Percentiles rank a stretch among this genome's conserved stretches.
Evolutionary conservation across 2,113 vertebrate species (phyloP).

Genomic region (Gobiocypris rarus): DNA sequence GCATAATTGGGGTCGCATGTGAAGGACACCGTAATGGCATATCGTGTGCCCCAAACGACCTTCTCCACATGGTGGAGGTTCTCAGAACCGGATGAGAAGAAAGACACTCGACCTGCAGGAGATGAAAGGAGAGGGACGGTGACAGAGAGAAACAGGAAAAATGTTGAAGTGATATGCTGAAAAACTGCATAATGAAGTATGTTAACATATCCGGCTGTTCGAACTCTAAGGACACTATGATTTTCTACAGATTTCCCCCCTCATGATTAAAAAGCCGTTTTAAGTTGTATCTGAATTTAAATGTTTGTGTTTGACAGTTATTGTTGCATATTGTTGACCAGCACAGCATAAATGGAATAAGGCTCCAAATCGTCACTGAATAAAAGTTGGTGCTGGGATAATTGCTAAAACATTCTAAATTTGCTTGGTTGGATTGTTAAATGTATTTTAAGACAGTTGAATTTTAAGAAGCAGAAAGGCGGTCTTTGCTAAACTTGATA

Average conservation of each 20-base stretch:
- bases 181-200: slow-evolving; percentile 15
- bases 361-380: neutral
- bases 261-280: slow-evolving; percentile 24
- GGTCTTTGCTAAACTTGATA: slow-evolving; percentile 7
- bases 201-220: slow-evolving; percentile 12
- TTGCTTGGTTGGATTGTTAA: neutral
- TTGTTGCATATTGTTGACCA: neutral
- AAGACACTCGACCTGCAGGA: slow-evolving; percentile 87
- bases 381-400: neutral
- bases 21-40: slow-evolving; percentile 95
- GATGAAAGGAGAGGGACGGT: slow-evolving; percentile 17
- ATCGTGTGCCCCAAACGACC: slow-evolving; percentile 93
- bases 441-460: neutral
- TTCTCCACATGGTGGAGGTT: slow-evolving; percentile 95
- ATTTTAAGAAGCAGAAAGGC: neutral
- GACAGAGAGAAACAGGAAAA: neutral
- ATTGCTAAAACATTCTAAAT: neutral
- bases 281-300: neutral
- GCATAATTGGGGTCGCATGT: slow-evolving; percentile 86
- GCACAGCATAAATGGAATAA: neutral
- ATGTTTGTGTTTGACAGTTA: neutral
- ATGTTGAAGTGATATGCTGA: neutral
- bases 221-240: neutral
- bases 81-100: slow-evolving; percentile 97
- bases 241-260: neutral